Evolutionary conservation across 2,797 vertebrate genomes (phyloP), one percentile per base, ranked within the genome.

Genomic region (Masticophis lateralis): DNA sequence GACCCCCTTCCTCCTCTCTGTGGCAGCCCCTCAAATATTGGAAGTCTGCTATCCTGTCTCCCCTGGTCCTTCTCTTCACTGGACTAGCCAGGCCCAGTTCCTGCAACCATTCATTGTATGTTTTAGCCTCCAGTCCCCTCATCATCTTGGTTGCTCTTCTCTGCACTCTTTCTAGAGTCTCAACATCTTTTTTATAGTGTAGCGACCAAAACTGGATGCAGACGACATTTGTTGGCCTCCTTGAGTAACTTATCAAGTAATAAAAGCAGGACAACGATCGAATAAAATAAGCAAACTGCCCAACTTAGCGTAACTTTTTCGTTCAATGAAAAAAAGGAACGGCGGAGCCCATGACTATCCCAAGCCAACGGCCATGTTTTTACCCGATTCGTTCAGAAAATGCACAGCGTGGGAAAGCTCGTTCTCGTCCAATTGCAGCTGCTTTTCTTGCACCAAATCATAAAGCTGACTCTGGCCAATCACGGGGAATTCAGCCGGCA

Each of bases 361-460:
- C 47, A 90, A 93, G 90, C 14, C 53, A 88, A 18, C 20, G 90
- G 57, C 3, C 89, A 69, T 3, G 14, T 32, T 94, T 94, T 94
- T 94, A 99, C 99, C 99, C 59, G 99, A 99, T 97, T 99, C 99
- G 28, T 99, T 99, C 93, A 99, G 98, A 97, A 99, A 99, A 96
- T 98, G 98, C 93, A 99, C 95, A 0, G 99, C 99, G 0, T 99
- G 99, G 14, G 98, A 97, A 86, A 99, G 98, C 91, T 99, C 99
- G 7, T 98, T 98, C 95, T 99, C 99, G 96, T 99, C 99, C 96
- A 99, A 86, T 92, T 98, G 98, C 89, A 99, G 97, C 90, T 99
- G 98, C 94, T 97, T 98, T 94, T 99, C 98, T 96, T 98, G 98
- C 91, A 99, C 97, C 87, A 99, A 97, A 95, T 98, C 97, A 95